Evolutionary conservation across 2,113 vertebrate genomes (phyloP).

Genomic region (Marmota flaviventris): DNA sequence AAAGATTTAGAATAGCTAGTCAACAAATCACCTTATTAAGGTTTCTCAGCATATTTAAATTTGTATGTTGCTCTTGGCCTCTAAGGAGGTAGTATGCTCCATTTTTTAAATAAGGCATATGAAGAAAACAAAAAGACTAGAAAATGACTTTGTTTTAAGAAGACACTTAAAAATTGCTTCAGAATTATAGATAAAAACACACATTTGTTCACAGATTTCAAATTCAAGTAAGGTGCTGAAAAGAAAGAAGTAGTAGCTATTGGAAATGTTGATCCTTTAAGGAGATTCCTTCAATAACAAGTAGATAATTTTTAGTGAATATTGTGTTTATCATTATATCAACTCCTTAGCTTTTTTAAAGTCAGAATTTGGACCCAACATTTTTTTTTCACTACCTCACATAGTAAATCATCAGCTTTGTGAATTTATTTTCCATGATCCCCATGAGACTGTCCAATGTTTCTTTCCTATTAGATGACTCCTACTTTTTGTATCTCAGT

Average conservation of each 20-base stretch:
- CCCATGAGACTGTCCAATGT: neutral
- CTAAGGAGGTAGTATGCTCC: neutral
- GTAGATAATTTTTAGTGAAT: neutral
- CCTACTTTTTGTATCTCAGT: neutral
- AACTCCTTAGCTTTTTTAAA: neutral
- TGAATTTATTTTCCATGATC: neutral
- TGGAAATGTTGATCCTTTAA: neutral
- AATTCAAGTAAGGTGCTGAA: neutral
- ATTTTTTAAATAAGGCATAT: neutral
- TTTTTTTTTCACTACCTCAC: neutral
- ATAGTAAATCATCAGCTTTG: neutral
- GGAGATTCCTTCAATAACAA: neutral
- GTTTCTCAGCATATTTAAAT: neutral
- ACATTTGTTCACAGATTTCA: slow-evolving; percentile 29
- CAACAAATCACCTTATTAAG: neutral
- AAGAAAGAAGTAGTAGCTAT: neutral
- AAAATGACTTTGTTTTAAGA: neutral
- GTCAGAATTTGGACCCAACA: neutral
- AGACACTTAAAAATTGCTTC: neutral
- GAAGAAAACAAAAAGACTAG: neutral
- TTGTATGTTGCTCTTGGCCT: neutral
- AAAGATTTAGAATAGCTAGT: neutral
- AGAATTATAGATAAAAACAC: neutral
- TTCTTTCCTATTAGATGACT: neutral
- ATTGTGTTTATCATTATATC: neutral